Evolutionary conservation across 2,113 vertebrate genomes (phyloP), one percentile per base, ranked within the genome.

Genomic region (Amazona guildingii): DNA sequence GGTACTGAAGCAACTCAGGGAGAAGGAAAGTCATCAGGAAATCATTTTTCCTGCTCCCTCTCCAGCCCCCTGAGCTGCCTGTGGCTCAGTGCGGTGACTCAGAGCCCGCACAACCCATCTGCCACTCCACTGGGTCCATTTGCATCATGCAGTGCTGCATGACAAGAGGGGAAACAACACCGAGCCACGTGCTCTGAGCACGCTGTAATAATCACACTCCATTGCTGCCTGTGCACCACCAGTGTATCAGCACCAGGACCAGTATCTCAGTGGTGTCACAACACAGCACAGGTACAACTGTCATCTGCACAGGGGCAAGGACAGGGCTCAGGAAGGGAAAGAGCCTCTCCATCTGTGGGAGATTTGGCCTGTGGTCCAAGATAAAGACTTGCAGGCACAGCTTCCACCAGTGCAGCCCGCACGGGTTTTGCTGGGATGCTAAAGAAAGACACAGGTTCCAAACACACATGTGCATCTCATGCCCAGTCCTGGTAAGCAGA

Each of bases 11-110:
- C 41, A 93, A 86, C 66, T 88, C 43, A 11, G 51, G 55, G 61
- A 74, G 44, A 66, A 89, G 59, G 49, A 86, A 86, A 84, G 73
- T 93, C 61, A 75, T 87, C 75, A 94, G 87, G 87, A 96, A 96
- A 83, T 90, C 0, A 51, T 84, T 86, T 93, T 94, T 95, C 90
- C 92, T 95, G 92, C 95, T 96, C 94, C 25, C 49, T 86, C 89
- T 87, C 24, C 84, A 94, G 76, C 61, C 86, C 83, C 77, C 86
- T 66, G 68, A 92, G 92, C 91, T 94, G 96, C 93, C 86, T 92
- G 92, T 3, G 5, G 93, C 86, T 92, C 85, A 15, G 61, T 12
- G 5, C 69, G 39, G 81, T 96, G 90, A 96, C 77, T 92, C 92
- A 96, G 94, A 81, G 84, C 73, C 83, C 0, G 31, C 69, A 88